Percentiles rank a stretch among this genome's conserved stretches.
phyloP scores from a whole-genome alignment of 2,797 vertebrate genomes.

The Sylvilagus floridanus region DNA sequence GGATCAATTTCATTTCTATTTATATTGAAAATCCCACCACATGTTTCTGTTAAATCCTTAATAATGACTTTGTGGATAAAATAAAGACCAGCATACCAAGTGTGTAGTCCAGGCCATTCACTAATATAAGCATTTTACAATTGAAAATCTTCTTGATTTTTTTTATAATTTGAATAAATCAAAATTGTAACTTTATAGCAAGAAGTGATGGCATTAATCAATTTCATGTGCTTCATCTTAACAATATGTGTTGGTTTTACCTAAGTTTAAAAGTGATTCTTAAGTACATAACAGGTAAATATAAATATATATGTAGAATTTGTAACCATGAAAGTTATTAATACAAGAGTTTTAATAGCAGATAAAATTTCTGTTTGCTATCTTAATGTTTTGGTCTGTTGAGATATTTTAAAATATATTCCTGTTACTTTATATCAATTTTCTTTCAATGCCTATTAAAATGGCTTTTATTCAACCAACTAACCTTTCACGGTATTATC shows the following conservation, averaged over 20 bases:
- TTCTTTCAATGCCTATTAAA: not conserved
- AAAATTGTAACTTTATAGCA: not conserved
- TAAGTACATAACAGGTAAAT: constrained; percentile 16
- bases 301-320: not conserved
- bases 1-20: not conserved
- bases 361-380: not conserved
- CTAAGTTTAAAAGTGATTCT: constrained; percentile 29
- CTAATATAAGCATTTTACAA: not conserved
- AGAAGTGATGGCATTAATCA: not conserved
- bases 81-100: not conserved
- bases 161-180: not conserved
- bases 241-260: not conserved
- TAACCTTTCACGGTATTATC: constrained; percentile 39
- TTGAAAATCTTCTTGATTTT: not conserved
- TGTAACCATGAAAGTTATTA: constrained; percentile 48
- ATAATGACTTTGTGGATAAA: not conserved
- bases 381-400: not conserved
- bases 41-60: not conserved
- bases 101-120: not conserved
- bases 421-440: constrained; percentile 43
- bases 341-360: constrained; percentile 25
- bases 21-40: not conserved
- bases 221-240: not conserved
- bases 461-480: constrained; percentile 29
- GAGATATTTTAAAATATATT: constrained; percentile 50